phyloP scores from a whole-genome alignment of 2,113 vertebrate genomes.

The Holacanthus passer region DNA sequence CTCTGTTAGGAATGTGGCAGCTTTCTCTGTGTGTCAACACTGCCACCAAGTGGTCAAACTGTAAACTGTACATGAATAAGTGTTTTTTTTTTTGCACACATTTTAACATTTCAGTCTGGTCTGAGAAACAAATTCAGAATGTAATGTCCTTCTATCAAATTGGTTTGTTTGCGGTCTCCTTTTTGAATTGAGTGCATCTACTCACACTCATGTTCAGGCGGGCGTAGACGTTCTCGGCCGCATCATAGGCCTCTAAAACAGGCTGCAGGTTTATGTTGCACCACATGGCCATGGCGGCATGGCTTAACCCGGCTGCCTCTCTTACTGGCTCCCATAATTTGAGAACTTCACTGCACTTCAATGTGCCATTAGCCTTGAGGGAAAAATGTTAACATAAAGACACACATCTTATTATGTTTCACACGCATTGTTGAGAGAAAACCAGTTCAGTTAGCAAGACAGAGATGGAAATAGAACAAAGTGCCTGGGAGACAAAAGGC shows the following conservation, averaged over 20 bases:
- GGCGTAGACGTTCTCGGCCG: background rate
- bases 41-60: conserved; percentile 76
- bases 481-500: conserved; percentile 30
- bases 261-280: conserved; percentile 73
- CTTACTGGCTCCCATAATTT: conserved; percentile 69
- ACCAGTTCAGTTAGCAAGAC: conserved; percentile 30
- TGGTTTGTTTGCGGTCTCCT: background rate
- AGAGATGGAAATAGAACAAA: conserved; percentile 27
- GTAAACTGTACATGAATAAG: background rate
- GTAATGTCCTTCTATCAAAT: background rate
- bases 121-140: background rate
- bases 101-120: background rate
- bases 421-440: conserved; percentile 37
- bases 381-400: conserved; percentile 13
- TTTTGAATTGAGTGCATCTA: conserved; percentile 6
- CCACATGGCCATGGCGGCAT: conserved; percentile 65
- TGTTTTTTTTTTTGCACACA: background rate
- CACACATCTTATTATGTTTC: conserved; percentile 6
- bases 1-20: background rate
- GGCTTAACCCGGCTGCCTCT: conserved; percentile 60
- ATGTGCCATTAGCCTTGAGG: conserved; percentile 69
- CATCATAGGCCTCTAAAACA: conserved; percentile 50
- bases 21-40: conserved; percentile 61
- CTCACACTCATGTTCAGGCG: conserved; percentile 75
- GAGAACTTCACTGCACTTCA: conserved; percentile 73